These are phyloP conservation scores for Chionodraco myersi DNA, from an alignment of 2,113 vertebrate genomes.

Conservation along the genomic window DNA sequence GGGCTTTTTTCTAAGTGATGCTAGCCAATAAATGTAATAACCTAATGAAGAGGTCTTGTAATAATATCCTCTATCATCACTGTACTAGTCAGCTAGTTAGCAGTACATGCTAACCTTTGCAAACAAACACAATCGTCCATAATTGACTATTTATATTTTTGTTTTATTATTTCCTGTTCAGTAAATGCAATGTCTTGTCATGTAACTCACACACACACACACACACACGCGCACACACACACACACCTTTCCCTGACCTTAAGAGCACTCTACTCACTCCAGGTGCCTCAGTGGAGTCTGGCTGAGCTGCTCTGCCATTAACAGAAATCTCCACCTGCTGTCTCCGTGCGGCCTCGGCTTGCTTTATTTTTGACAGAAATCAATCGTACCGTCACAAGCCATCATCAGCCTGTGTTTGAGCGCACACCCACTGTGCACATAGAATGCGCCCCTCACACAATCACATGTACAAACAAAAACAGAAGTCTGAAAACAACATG, in stretches of 20 bases:
- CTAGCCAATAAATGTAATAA: too few relatives aligned
- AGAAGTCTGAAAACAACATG: conserved; percentile 58
- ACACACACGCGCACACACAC: background rate
- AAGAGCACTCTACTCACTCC: conserved; percentile 45
- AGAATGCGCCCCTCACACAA: conserved; percentile 48
- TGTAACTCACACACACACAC: background rate
- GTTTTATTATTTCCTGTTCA: background rate
- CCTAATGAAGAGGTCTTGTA: background rate
- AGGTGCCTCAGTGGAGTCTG: conserved; percentile 58
- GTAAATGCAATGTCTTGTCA: background rate
- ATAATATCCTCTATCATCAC: background rate
- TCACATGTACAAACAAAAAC: conserved; percentile 61
- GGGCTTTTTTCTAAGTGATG: too few relatives aligned
- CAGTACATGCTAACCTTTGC: background rate
- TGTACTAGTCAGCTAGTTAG: background rate
- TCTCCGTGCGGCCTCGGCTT: conserved; percentile 33
- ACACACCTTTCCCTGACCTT: conserved; percentile 36
- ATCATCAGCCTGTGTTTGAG: conserved; percentile 60
- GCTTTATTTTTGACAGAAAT: conserved; percentile 66
- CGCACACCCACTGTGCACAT: conserved; percentile 48
- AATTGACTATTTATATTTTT: background rate
- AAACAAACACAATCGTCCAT: background rate
- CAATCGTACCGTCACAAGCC: conserved; percentile 60
- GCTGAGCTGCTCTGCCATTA: conserved; percentile 49
- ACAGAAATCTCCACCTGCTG: conserved; percentile 69